These are phyloP conservation scores for Drosophila kurseongensis DNA, from an alignment of 1,140 invertebrate genomes.

Conservation along the genomic window DNA sequence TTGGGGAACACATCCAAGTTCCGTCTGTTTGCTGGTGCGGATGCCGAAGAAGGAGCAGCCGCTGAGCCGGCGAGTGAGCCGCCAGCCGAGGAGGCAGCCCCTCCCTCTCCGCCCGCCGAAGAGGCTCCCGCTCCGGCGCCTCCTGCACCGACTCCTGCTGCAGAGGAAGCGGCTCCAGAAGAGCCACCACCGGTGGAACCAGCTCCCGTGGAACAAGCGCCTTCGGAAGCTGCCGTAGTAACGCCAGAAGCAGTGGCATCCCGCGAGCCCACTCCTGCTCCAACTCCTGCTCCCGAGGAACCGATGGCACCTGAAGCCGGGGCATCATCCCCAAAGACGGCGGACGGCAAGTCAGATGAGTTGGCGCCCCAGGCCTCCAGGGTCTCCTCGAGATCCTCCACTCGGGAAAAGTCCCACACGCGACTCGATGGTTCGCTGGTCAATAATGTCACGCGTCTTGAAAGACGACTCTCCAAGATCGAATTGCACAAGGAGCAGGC, in stretches of 20 bases:
- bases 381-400: slow-evolving; percentile 42
- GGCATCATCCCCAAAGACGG: background rate
- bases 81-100: slow-evolving; percentile 8
- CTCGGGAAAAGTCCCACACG: background rate
- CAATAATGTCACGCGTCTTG: slow-evolving; percentile 33
- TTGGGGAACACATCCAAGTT: slow-evolving; percentile 56
- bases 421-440: slow-evolving; percentile 38
- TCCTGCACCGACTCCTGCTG: slow-evolving; percentile 2
- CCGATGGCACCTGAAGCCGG: background rate
- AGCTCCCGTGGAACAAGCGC: slow-evolving; percentile 1
- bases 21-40: slow-evolving; percentile 57
- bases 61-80: slow-evolving; percentile 24
- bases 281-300: slow-evolving; percentile 5
- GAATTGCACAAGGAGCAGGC: slow-evolving; percentile 63
- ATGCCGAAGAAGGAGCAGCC: slow-evolving; percentile 34
- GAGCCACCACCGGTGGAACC: background rate
- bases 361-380: background rate
- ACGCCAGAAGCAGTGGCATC: background rate
- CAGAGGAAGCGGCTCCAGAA: slow-evolving; percentile 5
- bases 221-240: background rate
- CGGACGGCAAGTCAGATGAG: background rate
- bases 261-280: background rate
- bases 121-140: background rate
- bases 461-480: slow-evolving; percentile 53
- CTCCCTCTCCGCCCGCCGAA: slow-evolving; percentile 4